Percentiles rank a stretch among this genome's conserved stretches.
These are phyloP conservation scores for Panthera leo DNA, from an alignment of 2,113 vertebrate genomes.

Conservation along the genomic window DNA sequence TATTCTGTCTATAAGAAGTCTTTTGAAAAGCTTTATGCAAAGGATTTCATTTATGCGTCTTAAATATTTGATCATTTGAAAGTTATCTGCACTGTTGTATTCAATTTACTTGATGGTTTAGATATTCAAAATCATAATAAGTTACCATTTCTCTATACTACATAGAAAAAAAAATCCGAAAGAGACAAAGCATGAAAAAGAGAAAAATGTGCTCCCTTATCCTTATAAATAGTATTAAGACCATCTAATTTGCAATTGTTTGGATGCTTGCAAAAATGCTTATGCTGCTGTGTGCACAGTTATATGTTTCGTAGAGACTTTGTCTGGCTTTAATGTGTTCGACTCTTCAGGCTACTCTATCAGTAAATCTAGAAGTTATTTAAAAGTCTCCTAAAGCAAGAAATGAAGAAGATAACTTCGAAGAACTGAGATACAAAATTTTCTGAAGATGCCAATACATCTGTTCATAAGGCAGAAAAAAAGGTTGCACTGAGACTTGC, in stretches of 20 bases:
- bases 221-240: neutral
- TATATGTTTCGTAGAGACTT: neutral
- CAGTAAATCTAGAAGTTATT: neutral
- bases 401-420: neutral
- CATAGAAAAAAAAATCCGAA: neutral
- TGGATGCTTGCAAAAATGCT: neutral
- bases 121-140: neutral
- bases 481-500: neutral
- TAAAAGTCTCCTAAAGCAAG: neutral
- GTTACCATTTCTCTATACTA: neutral
- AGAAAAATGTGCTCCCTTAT: neutral
- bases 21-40: neutral
- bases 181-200: neutral
- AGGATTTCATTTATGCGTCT: neutral
- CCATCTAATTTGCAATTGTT: neutral
- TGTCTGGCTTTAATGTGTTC: neutral
- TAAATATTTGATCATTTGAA: neutral
- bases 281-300: neutral
- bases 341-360: neutral
- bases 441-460: neutral
- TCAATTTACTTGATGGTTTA: neutral
- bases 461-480: neutral
- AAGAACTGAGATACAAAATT: neutral
- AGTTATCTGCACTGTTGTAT: neutral
- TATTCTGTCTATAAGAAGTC: neutral